Evolutionary conservation across 2,888 invertebrate species (phyloP).

Genomic region (Arrhopalites spinosus): DNA sequence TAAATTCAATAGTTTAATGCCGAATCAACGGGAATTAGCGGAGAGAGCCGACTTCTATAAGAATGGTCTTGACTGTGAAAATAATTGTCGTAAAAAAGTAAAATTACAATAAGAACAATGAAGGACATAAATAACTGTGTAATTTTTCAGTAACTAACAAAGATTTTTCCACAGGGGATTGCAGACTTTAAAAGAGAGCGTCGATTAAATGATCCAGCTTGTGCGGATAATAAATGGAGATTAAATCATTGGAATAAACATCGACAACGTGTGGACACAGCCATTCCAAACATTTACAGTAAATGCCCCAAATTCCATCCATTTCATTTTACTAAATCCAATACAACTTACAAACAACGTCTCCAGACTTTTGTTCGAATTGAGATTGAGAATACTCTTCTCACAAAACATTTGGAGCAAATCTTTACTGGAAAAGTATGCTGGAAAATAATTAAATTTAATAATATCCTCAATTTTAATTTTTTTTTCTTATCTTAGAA

Average conservation of each 20-base stretch:
- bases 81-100: not conserved
- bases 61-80: not conserved
- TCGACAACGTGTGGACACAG: not conserved
- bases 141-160: not conserved
- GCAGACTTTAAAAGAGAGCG: not conserved
- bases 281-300: not conserved
- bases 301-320: not conserved
- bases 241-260: not conserved
- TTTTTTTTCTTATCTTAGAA: not conserved
- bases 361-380: constrained; percentile 2
- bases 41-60: not conserved
- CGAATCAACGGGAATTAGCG: no score
- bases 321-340: not conserved
- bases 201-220: not conserved
- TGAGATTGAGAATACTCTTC: constrained; percentile 4
- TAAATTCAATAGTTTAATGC: no score
- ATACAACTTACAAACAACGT: not conserved
- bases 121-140: not conserved
- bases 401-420: constrained; percentile 8
- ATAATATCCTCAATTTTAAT: not conserved
- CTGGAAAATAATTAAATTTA: not conserved
- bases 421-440: not conserved
- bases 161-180: not conserved
- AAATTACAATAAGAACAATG: not conserved
- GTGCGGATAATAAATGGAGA: not conserved